A percentile compares a stretch with the other conserved stretches of the same genome.
Evolutionary conservation across 2,888 invertebrate genomes (phyloP).

Genomic region (Heliconius ethilla): DNA sequence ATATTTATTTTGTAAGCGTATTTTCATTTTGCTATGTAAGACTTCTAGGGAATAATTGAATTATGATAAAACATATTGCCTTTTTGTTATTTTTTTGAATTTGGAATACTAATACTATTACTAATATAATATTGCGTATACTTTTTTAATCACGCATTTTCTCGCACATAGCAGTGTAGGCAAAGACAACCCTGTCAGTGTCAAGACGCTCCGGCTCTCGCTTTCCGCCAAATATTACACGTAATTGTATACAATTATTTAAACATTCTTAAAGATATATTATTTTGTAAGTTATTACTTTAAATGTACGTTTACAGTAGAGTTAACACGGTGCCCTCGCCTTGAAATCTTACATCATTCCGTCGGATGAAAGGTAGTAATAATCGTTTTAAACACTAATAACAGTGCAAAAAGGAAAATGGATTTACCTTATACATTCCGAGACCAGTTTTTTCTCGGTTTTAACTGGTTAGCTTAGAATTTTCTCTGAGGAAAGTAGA

Average conservation of each 20-base stretch:
- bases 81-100: no score
- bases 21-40: no score
- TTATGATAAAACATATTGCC: no score
- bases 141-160: no score
- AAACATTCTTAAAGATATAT: not conserved
- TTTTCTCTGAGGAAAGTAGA: not conserved
- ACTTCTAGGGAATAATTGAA: no score
- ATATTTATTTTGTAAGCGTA: not conserved
- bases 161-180: no score
- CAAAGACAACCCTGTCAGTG: no score
- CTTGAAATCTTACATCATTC: slow-evolving; percentile 25
- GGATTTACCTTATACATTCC: not conserved
- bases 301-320: slow-evolving; percentile 10
- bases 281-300: not conserved
- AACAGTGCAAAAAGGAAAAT: slow-evolving; percentile 2
- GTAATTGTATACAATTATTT: not conserved
- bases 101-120: no score
- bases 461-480: not conserved
- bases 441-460: not conserved
- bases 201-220: no score
- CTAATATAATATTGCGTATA: no score
- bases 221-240: no score
- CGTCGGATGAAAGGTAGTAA: slow-evolving; percentile 5
- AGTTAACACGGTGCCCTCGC: slow-evolving; percentile 16
- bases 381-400: slow-evolving; percentile 17